Base-by-base conservation (phyloP, 2,888 invertebrate species). In the Oxyscelio sp. region DNA sequence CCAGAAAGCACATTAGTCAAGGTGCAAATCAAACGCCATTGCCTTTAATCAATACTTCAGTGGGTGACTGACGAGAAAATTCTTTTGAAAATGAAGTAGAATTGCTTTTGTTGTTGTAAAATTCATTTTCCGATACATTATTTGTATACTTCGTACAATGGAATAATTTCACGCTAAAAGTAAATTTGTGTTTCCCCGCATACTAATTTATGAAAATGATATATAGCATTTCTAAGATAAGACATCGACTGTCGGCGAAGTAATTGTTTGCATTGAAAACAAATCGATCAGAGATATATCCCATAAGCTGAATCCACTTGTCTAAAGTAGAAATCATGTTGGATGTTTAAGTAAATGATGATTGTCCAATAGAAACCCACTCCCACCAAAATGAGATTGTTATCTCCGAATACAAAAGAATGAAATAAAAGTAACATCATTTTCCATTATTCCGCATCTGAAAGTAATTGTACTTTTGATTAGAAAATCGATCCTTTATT, bases 401-500 rank as follows among this genome's bases (percentile, higher is more conserved):
- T 71, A 71, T 59, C 38, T 50, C 8, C n/a, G 27, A 50, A 31
- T 15, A 11, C 24, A 66, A 21, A 50, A 48, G 31, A 71, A 71
- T 59, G 11, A 50, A 50, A 71, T 48, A 71, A 71, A 21, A 70
- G 34, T 58, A 58, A 70, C 45, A 17, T 31, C 15, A 59, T 19
- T 52, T 24, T 9, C 48, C 40, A 21, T 40, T 54, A 19, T 38
- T 24, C 54, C 45, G 13, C 6, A 19, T 38, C 24, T 24, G 15
- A 52, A 52, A 52, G 52, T 52, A 66, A 66, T 66, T 66, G 52
- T 65, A 66, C 40, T 43, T 27, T 24, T 68, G 68, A 54, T 68
- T 13, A 24, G 15, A 54, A 68, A 54, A 68, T 68, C 54, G 19
- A 68, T 54, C 22, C 54, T 19, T 22, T 24, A 24, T 24, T 54